Percentiles rank a stretch among this genome's conserved stretches.
These are phyloP conservation scores for Listronotus bonariensis DNA, from an alignment of 1,140 invertebrate genomes.

Conservation along the genomic window DNA sequence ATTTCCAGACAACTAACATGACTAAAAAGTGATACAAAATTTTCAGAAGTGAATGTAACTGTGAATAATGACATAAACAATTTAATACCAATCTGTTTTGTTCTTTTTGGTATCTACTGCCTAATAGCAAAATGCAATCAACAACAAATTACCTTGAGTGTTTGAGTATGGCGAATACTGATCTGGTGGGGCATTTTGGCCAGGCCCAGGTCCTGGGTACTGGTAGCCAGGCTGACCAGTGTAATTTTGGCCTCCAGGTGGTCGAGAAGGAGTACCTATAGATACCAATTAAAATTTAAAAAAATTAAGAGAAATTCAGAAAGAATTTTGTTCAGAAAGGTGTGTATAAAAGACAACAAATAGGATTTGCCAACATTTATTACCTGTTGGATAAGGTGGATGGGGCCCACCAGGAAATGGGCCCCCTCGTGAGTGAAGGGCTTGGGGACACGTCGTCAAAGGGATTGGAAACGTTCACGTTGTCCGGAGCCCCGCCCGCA, in stretches of 20 bases:
- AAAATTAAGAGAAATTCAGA: not conserved
- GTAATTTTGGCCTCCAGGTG: conserved; percentile 41
- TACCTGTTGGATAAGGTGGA: conserved; percentile 58
- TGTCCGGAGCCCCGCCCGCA: conserved; percentile 63
- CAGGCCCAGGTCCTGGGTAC: conserved; percentile 54
- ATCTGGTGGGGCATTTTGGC: conserved; percentile 57
- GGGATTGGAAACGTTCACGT: conserved; percentile 77
- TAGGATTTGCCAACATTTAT: not conserved
- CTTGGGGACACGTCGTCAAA: conserved; percentile 75
- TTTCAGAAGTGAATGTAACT: no score
- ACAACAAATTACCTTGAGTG: conserved; percentile 55
- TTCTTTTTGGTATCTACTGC: no score
- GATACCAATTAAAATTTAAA: not conserved
- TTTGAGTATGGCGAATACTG: conserved; percentile 64
- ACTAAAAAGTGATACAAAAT: no score
- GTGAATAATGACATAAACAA: no score
- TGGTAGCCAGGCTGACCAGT: conserved; percentile 51
- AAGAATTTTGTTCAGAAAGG: not conserved
- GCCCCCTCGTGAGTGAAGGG: conserved; percentile 53
- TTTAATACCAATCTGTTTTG: no score
- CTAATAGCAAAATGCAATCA: not conserved
- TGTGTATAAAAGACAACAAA: not conserved
- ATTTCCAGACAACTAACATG: no score
- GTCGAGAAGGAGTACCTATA: conserved; percentile 39
- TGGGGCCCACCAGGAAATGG: conserved; percentile 50